A percentile compares a stretch with the other conserved stretches of the same genome.
Evolutionary conservation across 2,888 invertebrate species (phyloP).

Genomic region (Zygothrica quintamaculata): DNA sequence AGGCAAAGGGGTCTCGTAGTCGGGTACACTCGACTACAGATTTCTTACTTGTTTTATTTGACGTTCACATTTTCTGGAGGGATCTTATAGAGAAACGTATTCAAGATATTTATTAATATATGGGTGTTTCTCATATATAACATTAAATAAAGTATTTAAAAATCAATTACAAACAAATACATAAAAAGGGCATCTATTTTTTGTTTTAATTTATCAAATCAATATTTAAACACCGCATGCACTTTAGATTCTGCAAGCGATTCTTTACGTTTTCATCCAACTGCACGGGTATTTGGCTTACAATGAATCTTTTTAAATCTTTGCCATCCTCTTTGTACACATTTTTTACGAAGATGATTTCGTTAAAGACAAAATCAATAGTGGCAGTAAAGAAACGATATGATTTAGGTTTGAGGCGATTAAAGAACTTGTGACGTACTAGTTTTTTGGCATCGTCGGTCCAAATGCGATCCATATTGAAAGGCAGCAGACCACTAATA

Average conservation of each 20-base stretch:
- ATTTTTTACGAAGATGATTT: conserved; percentile 39
- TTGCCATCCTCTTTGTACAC: conserved; percentile 24
- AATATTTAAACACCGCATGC: too few relatives aligned
- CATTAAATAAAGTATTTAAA: too few relatives aligned
- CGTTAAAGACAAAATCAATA: conserved; percentile 13
- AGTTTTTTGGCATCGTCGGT: conserved; percentile 17
- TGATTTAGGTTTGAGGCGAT: accelerated
- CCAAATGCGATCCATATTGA: conserved; percentile 50
- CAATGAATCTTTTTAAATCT: conserved; percentile 31
- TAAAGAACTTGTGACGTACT: conserved; percentile 24
- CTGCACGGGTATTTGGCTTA: background rate
- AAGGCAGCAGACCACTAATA: conserved; percentile 37
- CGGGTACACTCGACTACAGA: too few relatives aligned
- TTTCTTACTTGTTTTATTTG: too few relatives aligned
- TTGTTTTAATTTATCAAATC: too few relatives aligned
- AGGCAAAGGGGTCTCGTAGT: too few relatives aligned
- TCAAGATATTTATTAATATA: too few relatives aligned
- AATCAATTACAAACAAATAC: too few relatives aligned
- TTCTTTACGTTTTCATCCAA: conserved; percentile 1
- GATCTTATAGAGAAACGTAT: too few relatives aligned
- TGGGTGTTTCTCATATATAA: too few relatives aligned
- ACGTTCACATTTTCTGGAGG: too few relatives aligned
- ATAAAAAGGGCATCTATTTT: too few relatives aligned
- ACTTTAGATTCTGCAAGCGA: conserved; percentile 8
- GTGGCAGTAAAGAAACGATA: conserved; percentile 23